A percentile compares a stretch with the other conserved stretches of the same genome.
Evolutionary conservation across 2,888 invertebrate genomes (phyloP).

Genomic region (Chirona hameri): DNA sequence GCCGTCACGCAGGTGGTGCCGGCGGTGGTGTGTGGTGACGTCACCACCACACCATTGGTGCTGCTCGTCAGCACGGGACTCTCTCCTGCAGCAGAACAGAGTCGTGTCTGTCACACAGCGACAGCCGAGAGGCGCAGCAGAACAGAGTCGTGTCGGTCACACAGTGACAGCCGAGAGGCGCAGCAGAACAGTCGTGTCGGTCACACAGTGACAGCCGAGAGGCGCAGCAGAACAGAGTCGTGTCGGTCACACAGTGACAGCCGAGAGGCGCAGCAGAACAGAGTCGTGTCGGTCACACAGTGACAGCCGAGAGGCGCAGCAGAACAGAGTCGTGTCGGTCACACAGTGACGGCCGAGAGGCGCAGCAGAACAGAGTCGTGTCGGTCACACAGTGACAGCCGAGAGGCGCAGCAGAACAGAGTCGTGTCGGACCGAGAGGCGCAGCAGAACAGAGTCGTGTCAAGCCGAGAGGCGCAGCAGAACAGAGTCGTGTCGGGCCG

Average conservation of each 20-base stretch:
- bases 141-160: neutral
- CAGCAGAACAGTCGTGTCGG: neutral
- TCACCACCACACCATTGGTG: constrained; percentile 3
- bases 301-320: neutral
- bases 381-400: neutral
- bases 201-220: neutral
- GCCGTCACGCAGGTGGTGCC: constrained; percentile 7
- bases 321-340: neutral
- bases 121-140: neutral
- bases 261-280: neutral
- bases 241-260: neutral
- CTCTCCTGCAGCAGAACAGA: neutral
- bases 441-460: neutral
- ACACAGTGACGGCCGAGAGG: neutral
- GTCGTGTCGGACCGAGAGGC: neutral
- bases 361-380: neutral
- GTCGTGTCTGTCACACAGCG: neutral
- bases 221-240: neutral
- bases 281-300: neutral
- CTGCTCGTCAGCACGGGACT: neutral
- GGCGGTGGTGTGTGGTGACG: constrained; percentile 22
- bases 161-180: neutral
- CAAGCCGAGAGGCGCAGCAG: neutral
- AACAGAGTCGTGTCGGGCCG: neutral
- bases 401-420: neutral